Percentiles rank a stretch among this genome's conserved stretches.
Conservation (phyloP, 2,888 invertebrate species). For the Quadriops clusia region DNA sequence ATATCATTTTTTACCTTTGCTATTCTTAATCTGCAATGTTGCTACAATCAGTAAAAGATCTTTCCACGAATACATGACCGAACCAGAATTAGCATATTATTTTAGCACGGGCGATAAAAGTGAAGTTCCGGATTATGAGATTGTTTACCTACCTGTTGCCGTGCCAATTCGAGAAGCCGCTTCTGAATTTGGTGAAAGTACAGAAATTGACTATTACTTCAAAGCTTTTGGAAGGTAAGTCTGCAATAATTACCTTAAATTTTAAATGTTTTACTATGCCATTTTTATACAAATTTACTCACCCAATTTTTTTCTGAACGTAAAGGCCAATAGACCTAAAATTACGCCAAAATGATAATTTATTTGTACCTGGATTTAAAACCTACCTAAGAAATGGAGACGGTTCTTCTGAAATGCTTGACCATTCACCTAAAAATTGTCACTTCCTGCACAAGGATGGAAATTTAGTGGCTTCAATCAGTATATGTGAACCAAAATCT, state of each 20-base stretch:
- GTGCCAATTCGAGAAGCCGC: slow-evolving; percentile 34
- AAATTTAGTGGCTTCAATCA: slow-evolving; percentile 52
- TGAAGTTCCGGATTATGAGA: slow-evolving; percentile 45
- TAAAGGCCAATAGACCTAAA: slow-evolving; percentile 48
- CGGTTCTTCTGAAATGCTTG: slow-evolving; percentile 25
- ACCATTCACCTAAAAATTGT: slow-evolving; percentile 39
- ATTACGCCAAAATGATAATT: slow-evolving; percentile 48
- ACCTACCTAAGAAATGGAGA: slow-evolving; percentile 43
- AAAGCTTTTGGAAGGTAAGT: slow-evolving; percentile 49
- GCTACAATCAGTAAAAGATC: too few species aligned
- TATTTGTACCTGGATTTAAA: slow-evolving; percentile 49
- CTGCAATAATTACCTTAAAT: slow-evolving; percentile 6
- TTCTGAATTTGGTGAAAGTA: slow-evolving; percentile 30
- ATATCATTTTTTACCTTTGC: too few species aligned
- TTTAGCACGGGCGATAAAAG: slow-evolving; percentile 32
- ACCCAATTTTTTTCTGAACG: slow-evolving; percentile 10
- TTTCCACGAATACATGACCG: slow-evolving; percentile 34
- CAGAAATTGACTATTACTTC: slow-evolving; percentile 45
- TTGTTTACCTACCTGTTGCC: slow-evolving; percentile 47
- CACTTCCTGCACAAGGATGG: slow-evolving; percentile 52
- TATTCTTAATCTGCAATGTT: too few species aligned
- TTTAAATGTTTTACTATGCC: slow-evolving; percentile 4
- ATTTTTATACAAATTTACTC: slow-evolving; percentile 5
- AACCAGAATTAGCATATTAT: slow-evolving; percentile 35
- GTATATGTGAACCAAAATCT: slow-evolving; percentile 49